Conservation (phyloP, 2,888 invertebrate genomes). For the Drosophila sordidula region DNA sequence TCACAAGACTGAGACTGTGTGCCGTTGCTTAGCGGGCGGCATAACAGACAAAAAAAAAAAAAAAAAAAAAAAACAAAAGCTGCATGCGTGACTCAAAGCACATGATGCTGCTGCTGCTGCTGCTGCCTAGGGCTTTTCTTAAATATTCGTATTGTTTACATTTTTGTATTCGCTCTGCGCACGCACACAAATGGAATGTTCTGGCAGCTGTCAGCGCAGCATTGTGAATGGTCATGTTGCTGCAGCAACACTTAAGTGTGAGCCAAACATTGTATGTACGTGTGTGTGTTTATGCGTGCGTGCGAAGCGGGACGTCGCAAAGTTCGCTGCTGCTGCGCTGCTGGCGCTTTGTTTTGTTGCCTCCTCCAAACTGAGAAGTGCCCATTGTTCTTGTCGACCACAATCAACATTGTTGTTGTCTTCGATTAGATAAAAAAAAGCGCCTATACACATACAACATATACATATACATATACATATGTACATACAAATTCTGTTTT, state of each 20-base stretch:
- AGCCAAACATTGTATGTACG: constrained; percentile 23
- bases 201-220: constrained; percentile 70
- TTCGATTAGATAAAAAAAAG: constrained; percentile 54
- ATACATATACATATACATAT: constrained; percentile 1
- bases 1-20: constrained; percentile 29
- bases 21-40: neutral
- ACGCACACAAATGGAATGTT: constrained; percentile 61
- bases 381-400: constrained; percentile 42
- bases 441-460: neutral
- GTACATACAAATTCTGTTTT: constrained; percentile 37
- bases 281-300: constrained; percentile 26
- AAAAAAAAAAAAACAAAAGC: constrained; percentile 17
- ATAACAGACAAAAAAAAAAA: neutral
- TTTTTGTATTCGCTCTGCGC: constrained; percentile 42
- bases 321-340: constrained; percentile 36
- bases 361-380: constrained; percentile 42
- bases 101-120: constrained; percentile 49
- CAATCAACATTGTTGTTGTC: constrained; percentile 37
- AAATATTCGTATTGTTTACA: constrained; percentile 52
- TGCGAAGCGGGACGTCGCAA: constrained; percentile 19
- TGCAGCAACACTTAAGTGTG: constrained; percentile 16
- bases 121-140: constrained; percentile 18
- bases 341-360: constrained; percentile 58
- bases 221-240: constrained; percentile 70
- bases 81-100: constrained; percentile 67